Conservation (phyloP, 2,888 invertebrate species). For the Chymomyza fuscimana region DNA sequence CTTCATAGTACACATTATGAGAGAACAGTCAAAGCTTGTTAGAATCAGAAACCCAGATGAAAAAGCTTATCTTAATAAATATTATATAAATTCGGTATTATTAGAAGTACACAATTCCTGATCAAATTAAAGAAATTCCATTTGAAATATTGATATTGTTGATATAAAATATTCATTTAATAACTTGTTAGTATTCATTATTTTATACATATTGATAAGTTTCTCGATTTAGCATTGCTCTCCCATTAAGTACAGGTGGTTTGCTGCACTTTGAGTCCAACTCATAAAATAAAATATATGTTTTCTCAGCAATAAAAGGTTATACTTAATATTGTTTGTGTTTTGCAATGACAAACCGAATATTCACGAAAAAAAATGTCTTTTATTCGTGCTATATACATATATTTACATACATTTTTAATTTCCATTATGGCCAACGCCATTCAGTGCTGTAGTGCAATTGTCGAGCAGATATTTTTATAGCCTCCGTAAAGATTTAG, state of each 20-base stretch:
- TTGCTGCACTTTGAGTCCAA: neutral
- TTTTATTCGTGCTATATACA: neutral
- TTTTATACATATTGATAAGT: neutral
- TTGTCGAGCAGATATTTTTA: conserved; percentile 28
- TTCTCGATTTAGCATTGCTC: neutral
- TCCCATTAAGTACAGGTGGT: neutral
- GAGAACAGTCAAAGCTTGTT: too few species aligned
- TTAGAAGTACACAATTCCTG: too few species aligned
- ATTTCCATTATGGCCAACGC: neutral
- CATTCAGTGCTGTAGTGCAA: conserved; percentile 40
- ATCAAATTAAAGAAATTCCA: too few species aligned
- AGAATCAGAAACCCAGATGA: too few species aligned
- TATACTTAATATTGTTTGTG: neutral
- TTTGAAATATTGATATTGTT: too few species aligned
- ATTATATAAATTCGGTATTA: too few species aligned
- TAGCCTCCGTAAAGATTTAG: conserved; percentile 18
- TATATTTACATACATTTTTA: neutral
- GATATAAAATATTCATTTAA: too few species aligned
- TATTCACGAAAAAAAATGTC: neutral
- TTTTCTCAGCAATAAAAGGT: neutral
- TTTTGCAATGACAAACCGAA: neutral
- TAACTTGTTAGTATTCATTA: neutral
- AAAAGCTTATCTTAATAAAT: too few species aligned
- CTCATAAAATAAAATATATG: neutral
- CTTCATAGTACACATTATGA: too few species aligned